A percentile compares a stretch with the other conserved stretches of the same genome.
Conservation (phyloP, 2,888 invertebrate species). For the Andricus quercusramuli region DNA sequence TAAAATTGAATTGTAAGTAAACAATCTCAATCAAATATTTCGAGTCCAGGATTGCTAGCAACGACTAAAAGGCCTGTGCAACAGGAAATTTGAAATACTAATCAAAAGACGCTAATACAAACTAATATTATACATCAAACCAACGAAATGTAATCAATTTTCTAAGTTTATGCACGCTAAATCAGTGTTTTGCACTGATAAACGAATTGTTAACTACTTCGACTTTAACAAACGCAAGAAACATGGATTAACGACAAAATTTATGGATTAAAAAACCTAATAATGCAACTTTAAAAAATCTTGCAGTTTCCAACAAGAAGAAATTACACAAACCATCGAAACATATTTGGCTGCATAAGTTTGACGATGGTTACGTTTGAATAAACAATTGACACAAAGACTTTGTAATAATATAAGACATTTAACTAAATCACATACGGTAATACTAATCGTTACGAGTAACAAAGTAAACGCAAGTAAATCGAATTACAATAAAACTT, state of each 20-base stretch:
- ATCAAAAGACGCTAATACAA: constrained; percentile 10
- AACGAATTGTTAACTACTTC: constrained; percentile 19
- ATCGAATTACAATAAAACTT: constrained; percentile 66
- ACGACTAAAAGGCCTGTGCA: constrained; percentile 24
- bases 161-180: constrained; percentile 5
- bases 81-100: constrained; percentile 17
- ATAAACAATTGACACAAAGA: constrained; percentile 36
- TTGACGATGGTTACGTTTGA: constrained; percentile 17
- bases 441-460: constrained; percentile 66
- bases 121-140: constrained; percentile 20
- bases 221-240: constrained; percentile 40
- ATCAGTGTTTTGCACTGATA: constrained; percentile 33
- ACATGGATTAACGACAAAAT: neutral
- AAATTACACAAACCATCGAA: constrained; percentile 16
- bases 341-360: constrained; percentile 42
- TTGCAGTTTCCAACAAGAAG: constrained; percentile 3
- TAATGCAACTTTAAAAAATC: constrained; percentile 9
- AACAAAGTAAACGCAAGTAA: constrained; percentile 72
- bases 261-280: neutral
- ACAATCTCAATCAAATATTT: constrained; percentile 1
- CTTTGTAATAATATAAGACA: constrained; percentile 49
- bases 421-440: constrained; percentile 71
- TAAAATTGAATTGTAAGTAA: neutral
- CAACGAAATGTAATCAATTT: constrained; percentile 29
- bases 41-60: constrained; percentile 6